phyloP scores from a whole-genome alignment of 2,888 invertebrate genomes.

The Drosophila meridiana region DNA sequence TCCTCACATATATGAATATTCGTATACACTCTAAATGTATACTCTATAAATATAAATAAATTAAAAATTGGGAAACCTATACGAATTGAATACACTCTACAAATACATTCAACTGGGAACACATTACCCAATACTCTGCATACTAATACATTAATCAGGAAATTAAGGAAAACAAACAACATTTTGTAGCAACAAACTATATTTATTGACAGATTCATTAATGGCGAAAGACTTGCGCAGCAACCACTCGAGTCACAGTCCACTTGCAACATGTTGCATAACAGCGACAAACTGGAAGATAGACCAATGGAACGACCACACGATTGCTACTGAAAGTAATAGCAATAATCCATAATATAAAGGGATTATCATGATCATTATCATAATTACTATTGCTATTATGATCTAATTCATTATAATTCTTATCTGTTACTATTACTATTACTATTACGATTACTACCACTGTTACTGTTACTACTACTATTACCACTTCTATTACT shows the following conservation, averaged over 20 bases:
- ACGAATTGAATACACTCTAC: background rate
- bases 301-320: background rate
- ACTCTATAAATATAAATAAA: no score
- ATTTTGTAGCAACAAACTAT: background rate
- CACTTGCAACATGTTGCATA: slow-evolving; percentile 4
- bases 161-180: background rate
- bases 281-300: background rate
- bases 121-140: background rate
- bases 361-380: background rate
- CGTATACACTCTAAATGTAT: background rate
- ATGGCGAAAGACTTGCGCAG: background rate
- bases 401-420: no score
- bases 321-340: background rate
- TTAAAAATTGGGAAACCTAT: background rate
- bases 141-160: background rate
- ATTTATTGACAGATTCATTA: background rate
- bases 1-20: background rate
- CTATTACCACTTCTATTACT: no score
- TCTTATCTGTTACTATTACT: background rate
- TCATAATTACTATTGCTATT: background rate
- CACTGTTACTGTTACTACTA: no score
- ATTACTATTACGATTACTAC: no score
- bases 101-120: background rate
- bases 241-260: background rate
- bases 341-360: background rate